phyloP scores from a whole-genome alignment of 2,797 vertebrate species.

The Eulemur coronatus region DNA sequence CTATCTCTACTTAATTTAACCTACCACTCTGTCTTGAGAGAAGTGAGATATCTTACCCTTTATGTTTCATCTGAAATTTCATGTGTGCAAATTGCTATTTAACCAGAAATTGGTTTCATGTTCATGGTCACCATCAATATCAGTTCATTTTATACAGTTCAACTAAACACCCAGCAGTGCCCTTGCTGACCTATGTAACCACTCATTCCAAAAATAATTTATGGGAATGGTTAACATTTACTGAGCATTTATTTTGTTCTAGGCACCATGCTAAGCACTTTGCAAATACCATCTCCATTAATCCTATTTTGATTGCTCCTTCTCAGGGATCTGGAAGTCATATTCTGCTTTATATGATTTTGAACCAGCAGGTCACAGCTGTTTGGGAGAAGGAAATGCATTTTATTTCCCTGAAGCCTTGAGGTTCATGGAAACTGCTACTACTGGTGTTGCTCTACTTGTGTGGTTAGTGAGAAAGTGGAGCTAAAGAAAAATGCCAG shows the following conservation, averaged over 20 bases:
- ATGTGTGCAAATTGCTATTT: slow-evolving; percentile 13
- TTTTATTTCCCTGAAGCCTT: not conserved
- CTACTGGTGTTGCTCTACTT: not conserved
- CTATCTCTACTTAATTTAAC: slow-evolving; percentile 23
- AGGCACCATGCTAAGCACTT: not conserved
- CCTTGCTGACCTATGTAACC: not conserved
- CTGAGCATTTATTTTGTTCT: slow-evolving; percentile 8
- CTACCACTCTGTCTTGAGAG: not conserved
- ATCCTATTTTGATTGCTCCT: slow-evolving; percentile 43
- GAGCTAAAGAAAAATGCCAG: not conserved
- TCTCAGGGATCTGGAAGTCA: slow-evolving; percentile 12
- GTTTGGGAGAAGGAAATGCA: not conserved
- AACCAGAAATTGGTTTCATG: slow-evolving; percentile 50
- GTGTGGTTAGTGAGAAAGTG: not conserved
- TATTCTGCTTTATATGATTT: not conserved
- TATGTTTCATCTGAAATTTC: slow-evolving; percentile 40
- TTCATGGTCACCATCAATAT: slow-evolving; percentile 23
- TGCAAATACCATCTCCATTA: slow-evolving; percentile 25
- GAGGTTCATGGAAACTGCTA: not conserved
- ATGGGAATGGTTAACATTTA: slow-evolving; percentile 21
- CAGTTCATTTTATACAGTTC: slow-evolving; percentile 20
- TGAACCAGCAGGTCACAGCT: not conserved
- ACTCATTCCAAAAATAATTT: slow-evolving; percentile 35
- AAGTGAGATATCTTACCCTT: not conserved
- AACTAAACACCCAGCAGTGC: not conserved